A percentile compares a stretch with the other conserved stretches of the same genome.
Evolutionary conservation across 2,888 invertebrate species (phyloP).

Genomic region (Dasypogon diadema): DNA sequence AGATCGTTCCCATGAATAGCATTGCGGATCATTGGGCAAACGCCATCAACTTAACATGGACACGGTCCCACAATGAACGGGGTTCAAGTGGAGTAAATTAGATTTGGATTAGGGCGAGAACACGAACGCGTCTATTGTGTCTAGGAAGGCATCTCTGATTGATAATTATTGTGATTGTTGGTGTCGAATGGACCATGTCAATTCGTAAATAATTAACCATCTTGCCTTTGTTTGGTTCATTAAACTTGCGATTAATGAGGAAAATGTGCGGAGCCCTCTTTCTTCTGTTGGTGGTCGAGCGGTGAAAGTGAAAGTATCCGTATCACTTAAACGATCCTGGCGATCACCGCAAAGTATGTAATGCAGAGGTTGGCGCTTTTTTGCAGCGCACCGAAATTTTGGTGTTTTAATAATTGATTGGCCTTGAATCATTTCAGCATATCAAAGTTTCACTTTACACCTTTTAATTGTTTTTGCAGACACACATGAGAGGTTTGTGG

Average conservation of each 20-base stretch:
- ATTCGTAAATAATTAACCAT: slow-evolving; percentile 9
- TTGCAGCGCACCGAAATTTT: not conserved
- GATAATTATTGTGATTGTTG: too few relatives aligned
- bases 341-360: not conserved
- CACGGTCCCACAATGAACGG: not conserved
- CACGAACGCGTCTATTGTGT: not conserved
- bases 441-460: not conserved
- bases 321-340: not conserved
- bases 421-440: not conserved
- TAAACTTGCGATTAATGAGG: not conserved
- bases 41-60: too few relatives aligned
- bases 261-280: slow-evolving; percentile 18
- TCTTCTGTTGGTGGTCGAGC: not conserved
- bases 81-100: not conserved
- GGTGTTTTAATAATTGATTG: not conserved
- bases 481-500: too few relatives aligned
- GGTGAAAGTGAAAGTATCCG: slow-evolving; percentile 37
- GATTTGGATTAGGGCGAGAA: not conserved
- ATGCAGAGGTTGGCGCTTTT: not conserved
- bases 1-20: not conserved
- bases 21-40: too few relatives aligned
- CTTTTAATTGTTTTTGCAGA: too few relatives aligned
- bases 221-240: slow-evolving; percentile 21
- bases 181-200: not conserved
- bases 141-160: not conserved